Percentiles rank a stretch among this genome's conserved stretches.
phyloP scores from a whole-genome alignment of 2,113 vertebrate species.

The Atrichornis clamosus region DNA sequence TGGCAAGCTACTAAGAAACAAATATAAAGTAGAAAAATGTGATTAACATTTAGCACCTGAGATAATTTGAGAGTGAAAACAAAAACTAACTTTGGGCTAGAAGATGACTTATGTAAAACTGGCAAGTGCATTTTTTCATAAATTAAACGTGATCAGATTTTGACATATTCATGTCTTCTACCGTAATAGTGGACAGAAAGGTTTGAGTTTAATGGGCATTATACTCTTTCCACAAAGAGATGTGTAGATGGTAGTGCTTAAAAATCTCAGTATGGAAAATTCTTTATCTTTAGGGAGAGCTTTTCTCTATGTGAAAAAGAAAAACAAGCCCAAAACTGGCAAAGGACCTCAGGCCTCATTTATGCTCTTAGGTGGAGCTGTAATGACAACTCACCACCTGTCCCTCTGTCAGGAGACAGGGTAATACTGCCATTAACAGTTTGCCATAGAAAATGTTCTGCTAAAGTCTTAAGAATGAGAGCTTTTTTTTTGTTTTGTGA shows the following conservation, averaged over 20 bases:
- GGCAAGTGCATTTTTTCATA: not conserved
- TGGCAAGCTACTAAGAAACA: not conserved
- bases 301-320: not conserved
- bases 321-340: not conserved
- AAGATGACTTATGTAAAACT: not conserved
- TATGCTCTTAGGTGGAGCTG: not conserved
- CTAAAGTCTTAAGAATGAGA: not conserved
- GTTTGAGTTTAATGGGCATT: not conserved
- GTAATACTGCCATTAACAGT: not conserved
- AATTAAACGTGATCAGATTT: not conserved
- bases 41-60: not conserved
- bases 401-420: not conserved
- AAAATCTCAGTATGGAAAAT: not conserved
- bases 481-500: not conserved
- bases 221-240: not conserved
- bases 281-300: not conserved
- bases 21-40: not conserved
- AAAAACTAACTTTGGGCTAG: not conserved
- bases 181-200: not conserved
- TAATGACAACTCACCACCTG: not conserved
- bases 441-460: not conserved
- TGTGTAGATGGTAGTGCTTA: not conserved
- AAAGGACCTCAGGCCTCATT: not conserved
- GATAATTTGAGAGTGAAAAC: not conserved
- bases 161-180: not conserved